Evolutionary conservation across 2,113 vertebrate species (phyloP).

Genomic region (Eulemur macaco): DNA sequence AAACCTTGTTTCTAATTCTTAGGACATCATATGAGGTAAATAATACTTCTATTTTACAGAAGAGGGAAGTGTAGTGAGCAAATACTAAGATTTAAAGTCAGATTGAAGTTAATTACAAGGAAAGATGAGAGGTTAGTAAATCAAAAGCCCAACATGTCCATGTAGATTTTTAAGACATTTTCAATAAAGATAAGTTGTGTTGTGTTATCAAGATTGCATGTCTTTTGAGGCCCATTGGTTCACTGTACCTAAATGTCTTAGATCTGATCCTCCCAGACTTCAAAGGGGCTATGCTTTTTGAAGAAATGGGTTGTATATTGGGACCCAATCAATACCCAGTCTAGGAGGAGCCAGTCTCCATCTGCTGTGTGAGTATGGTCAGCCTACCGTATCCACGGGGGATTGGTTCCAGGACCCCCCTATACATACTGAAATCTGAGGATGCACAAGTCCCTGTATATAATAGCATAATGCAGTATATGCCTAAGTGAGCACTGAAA

Average conservation of each 20-base stretch:
- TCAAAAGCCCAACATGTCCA: neutral
- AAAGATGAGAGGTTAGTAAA: neutral
- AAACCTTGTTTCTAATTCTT: neutral
- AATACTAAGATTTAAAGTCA: neutral
- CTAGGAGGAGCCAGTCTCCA: neutral
- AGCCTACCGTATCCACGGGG: neutral
- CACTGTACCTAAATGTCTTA: neutral
- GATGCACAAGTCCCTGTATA: neutral
- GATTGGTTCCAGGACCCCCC: neutral
- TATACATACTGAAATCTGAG: neutral
- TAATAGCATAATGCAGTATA: neutral
- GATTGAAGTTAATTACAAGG: neutral
- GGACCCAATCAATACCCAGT: neutral
- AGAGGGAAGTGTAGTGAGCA: neutral
- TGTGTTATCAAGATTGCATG: neutral
- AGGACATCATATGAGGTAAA: neutral
- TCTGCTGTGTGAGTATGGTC: neutral
- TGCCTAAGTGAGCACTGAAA: neutral
- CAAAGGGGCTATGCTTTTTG: neutral
- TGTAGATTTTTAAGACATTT: neutral
- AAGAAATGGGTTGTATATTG: neutral
- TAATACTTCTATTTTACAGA: neutral
- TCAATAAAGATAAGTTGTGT: neutral
- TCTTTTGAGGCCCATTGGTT: neutral
- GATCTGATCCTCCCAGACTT: neutral